Base-by-base conservation (phyloP, 2,797 vertebrate genomes). In the Hemitrygon akajei region DNA sequence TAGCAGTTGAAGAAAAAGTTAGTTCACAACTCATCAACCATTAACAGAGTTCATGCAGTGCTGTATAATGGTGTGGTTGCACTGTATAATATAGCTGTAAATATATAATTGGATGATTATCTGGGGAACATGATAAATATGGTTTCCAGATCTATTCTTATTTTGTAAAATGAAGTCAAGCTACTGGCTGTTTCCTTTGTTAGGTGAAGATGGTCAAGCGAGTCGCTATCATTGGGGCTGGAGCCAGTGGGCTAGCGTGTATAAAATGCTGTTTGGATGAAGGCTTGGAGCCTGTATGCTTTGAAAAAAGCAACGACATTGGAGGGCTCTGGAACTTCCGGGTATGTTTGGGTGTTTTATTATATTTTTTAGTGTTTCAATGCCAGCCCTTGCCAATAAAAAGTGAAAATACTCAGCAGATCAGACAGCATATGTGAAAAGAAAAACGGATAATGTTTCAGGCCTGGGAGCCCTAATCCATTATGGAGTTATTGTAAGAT, bases 261-360 rank as follows among this genome's bases (percentile, higher is more conserved):
- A 82, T 97, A 79, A 97, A 97, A 94, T 96, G 96, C 94, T 97
- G 97, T 73, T 94, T 97, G 95, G 97, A 97, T 0, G 97, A 97
- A 93, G 97, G 96, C 71, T 95, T 97, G 34, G 94, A 96, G 30
- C 97, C 97, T 77, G 96, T 94, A 82, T 97, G 97, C 95, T 97
- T 97, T 0, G 97, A 97, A 95, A 95, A 82, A 93, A 96, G 94
- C 0, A 91, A 96, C 94, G 96, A 96, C 93, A 96, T 97, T 3
- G 97, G 97, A 2, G 97, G 97, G 0, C 37, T 97, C 7, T 97
- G 97, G 97, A 94, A 93, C 30, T 76, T 56, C 56, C 71, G 93
- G 69, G 91, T 92, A 92, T 40, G 66, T 27, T 47, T 37, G 73
- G 22, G 22, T 56, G 91, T 40, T 75, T 92, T 47, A 40, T 34